Conservation (phyloP, 2,888 invertebrate species). For the Eupithecia centaureata region DNA sequence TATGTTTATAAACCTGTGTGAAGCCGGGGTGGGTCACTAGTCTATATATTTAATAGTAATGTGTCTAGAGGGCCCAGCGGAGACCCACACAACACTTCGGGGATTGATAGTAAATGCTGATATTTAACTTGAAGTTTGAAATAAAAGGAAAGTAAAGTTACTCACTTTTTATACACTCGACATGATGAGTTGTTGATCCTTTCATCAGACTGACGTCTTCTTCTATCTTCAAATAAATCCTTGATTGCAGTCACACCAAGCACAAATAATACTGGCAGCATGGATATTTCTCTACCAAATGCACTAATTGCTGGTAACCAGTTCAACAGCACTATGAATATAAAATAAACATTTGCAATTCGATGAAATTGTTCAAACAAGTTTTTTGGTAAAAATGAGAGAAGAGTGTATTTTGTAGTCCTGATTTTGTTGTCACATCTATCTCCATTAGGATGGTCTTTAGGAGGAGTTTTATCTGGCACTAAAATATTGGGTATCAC, state of each 20-base stretch:
- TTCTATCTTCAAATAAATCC: constrained; percentile 96
- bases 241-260: constrained; percentile 97
- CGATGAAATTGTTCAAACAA: constrained; percentile 98
- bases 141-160: constrained; percentile 35
- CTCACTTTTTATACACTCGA: constrained; percentile 94
- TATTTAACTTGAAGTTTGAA: too few species aligned
- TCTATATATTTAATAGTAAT: too few species aligned
- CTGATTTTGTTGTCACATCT: constrained; percentile 93
- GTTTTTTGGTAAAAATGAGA: constrained; percentile 98
- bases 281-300: constrained; percentile 97
- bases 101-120: too few species aligned
- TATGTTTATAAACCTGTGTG: too few species aligned
- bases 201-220: constrained; percentile 95
- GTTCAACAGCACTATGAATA: constrained; percentile 97
- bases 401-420: constrained; percentile 96
- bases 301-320: constrained; percentile 98
- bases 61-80: too few species aligned
- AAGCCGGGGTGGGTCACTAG: too few species aligned
- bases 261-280: constrained; percentile 97
- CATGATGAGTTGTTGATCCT: constrained; percentile 97
- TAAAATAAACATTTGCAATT: constrained; percentile 98
- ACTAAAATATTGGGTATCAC: constrained; percentile 94
- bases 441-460: constrained; percentile 92
- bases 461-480: constrained; percentile 90
- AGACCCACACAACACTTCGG: too few species aligned